Evolutionary conservation across 2,888 invertebrate species (phyloP), one percentile per base, ranked within the genome.

Genomic region (Synergus gifuensis): DNA sequence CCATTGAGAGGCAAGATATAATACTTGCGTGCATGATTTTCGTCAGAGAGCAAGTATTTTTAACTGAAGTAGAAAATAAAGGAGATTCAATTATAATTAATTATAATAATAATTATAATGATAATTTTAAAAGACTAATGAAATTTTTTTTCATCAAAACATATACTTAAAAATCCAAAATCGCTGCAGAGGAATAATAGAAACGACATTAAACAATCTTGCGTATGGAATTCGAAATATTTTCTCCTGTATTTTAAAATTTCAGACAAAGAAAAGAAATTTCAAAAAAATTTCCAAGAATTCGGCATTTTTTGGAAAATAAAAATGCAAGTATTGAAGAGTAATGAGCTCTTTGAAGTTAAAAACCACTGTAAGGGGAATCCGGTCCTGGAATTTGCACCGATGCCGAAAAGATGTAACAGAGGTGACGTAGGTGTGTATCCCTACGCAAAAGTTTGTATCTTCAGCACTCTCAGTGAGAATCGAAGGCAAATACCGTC

Each of bases 401-500:
- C 67, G 22, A 67, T 67, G 67, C 44, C 42, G 42, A n/a, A 42
- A 66, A 66, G 62, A 66, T 14, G 18, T 66, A 42, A 18, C 18
- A 18, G 66, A 67, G 7, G 46, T 46, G 67, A 67, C 44, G 46
- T 46, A 46, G 22, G 40, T 64, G 40, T n/a, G n/a, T 64, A 40
- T 64, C 28, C 67, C 67, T 67, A 67, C 67, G 67, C 67, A 46
- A 67, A 66, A 67, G 44, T 67, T n/a, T 22, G 46, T 46, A 67
- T 22, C 62, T 62, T 28, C 62, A 62, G 62, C 62, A 62, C 67
- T 67, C 67, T 67, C 14, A 14, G 67, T 67, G 67, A 44, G 67
- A 67, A 67, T 67, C 67, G 67, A 67, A 67, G 28, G 46, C 67
- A 67, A 67, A 67, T 67, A 67, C 67, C 67, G 46, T 67, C 46